These are phyloP conservation scores for Caenorhabditis doughertyi DNA, from an alignment of 2,888 invertebrate genomes.

Conservation along the genomic window DNA sequence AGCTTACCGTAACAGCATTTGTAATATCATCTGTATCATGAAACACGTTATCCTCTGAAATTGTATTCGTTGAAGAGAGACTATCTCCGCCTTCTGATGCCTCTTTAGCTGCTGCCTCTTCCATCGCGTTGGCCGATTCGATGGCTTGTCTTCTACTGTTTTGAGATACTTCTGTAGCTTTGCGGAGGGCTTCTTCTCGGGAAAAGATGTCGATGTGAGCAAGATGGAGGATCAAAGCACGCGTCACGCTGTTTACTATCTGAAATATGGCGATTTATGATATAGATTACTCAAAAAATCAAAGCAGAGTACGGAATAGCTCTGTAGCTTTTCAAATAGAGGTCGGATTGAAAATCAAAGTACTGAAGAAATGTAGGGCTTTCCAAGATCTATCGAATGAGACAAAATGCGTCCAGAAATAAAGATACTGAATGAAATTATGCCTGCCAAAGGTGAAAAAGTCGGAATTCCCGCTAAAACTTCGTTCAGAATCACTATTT, in stretches of 20 bases:
- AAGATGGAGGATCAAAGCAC: conserved; percentile 95
- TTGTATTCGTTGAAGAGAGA: conserved; percentile 36
- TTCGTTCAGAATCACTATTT: too few species aligned
- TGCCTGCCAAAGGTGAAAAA: too few species aligned
- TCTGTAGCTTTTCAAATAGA: too few species aligned
- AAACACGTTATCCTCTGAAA: conserved; percentile 72
- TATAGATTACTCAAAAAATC: too few species aligned
- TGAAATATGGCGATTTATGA: too few species aligned
- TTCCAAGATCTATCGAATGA: too few species aligned
- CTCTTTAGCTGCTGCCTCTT: conserved; percentile 54
- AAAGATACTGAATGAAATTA: too few species aligned
- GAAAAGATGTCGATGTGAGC: conserved; percentile 91
- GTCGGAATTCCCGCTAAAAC: too few species aligned
- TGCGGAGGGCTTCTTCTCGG: conserved; percentile 67
- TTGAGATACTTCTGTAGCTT: conserved; percentile 57
- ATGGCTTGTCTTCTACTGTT: conserved; percentile 51
- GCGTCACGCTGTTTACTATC: conserved; percentile 88
- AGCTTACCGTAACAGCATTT: conserved; percentile 65
- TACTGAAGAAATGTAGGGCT: too few species aligned
- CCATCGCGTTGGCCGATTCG: conserved; percentile 33
- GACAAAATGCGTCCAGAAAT: too few species aligned
- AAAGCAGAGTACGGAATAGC: too few species aligned
- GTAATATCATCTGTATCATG: conserved; percentile 74
- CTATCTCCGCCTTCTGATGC: conserved; percentile 45
- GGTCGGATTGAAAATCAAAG: too few species aligned